Conservation (phyloP, 2,797 vertebrate species). For the Austrolebias charrua region DNA sequence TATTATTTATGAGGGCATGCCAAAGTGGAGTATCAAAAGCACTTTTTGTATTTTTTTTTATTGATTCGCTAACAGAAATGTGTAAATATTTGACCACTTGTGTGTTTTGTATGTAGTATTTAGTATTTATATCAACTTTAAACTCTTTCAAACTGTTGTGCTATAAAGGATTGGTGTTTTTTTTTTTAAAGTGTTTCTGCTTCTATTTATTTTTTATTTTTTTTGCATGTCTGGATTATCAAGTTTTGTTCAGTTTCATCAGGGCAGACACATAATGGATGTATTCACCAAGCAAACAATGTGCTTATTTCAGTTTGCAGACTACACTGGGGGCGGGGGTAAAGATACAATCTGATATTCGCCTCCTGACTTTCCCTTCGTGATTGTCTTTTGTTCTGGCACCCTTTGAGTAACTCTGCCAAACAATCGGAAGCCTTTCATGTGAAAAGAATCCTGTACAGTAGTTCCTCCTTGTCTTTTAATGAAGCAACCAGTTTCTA, state of each 20-base stretch:
- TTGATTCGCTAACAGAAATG: conserved; percentile 1
- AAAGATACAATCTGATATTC: conserved; percentile 66
- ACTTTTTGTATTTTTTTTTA: conserved; percentile 36
- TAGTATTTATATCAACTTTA: conserved; percentile 58
- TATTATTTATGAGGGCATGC: conserved; percentile 7
- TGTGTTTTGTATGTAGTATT: conserved; percentile 22
- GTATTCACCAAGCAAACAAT: conserved; percentile 48
- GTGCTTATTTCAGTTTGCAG: conserved; percentile 44
- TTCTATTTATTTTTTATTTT: too few relatives aligned
- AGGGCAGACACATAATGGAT: conserved; percentile 22
- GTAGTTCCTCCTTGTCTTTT: background rate
- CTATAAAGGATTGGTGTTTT: background rate
- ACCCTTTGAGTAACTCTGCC: background rate
- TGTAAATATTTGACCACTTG: conserved; percentile 43
- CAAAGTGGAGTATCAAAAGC: conserved; percentile 18
- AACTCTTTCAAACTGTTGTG: conserved; percentile 18
- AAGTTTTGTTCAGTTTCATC: conserved; percentile 10
- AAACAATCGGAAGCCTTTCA: conserved; percentile 28
- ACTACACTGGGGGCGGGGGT: conserved; percentile 26
- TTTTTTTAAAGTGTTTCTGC: background rate
- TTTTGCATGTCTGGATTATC: conserved; percentile 3
- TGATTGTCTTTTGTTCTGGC: conserved; percentile 58
- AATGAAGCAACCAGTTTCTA: background rate
- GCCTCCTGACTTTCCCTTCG: conserved; percentile 45
- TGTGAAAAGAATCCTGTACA: conserved; percentile 15